Evolutionary conservation across 2,888 invertebrate genomes (phyloP), one percentile per base, ranked within the genome.

Genomic region (Linyphia triangularis): DNA sequence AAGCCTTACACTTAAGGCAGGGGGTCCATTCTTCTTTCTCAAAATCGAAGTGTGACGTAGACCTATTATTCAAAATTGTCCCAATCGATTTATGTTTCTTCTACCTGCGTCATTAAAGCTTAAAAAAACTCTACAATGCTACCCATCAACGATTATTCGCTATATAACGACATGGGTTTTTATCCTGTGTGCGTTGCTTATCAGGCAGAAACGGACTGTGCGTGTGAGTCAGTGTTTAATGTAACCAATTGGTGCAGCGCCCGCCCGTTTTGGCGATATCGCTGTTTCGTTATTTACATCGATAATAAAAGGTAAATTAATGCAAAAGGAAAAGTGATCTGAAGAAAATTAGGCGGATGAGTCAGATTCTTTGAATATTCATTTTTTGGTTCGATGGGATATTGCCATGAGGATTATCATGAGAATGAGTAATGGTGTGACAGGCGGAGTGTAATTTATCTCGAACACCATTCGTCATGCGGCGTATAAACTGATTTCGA

Each of bases 61-160:
- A 33, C 33, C 81, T 81, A 70, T 81, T 81, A 70, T 30, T 81
- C 81, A 81, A 81, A 78, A 70, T 70, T 81, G 81, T 26, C 13
- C 40, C 19, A 19, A 78, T 67, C 43, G 51, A 67, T 57, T 51
- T 51, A 4, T 67, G 30, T 79, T 79, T 40, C 16, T 43, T 33
- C 30, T 79, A 57, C 28, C 30, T 24, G 57, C 13, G 43, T 78
- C 61, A 61, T 70, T 70, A 72, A 61, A 43, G n/a, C 26, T 33
- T n/a, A 28, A 57, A 51, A n/a, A 51, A 51, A 51, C n/a, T n/a
- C n/a, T n/a, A n/a, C n/a, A n/a, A n/a, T n/a, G n/a, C n/a, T n/a
- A n/a, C n/a, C 13, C 51, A 51, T n/a, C 51, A 51, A 51, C 16
- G 51, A 51, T 51, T 51, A 51, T 51, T 16, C n/a, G 13, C 16